These are phyloP conservation scores for Siniperca undulata DNA, from an alignment of 2,797 vertebrate genomes.

Conservation along the genomic window DNA sequence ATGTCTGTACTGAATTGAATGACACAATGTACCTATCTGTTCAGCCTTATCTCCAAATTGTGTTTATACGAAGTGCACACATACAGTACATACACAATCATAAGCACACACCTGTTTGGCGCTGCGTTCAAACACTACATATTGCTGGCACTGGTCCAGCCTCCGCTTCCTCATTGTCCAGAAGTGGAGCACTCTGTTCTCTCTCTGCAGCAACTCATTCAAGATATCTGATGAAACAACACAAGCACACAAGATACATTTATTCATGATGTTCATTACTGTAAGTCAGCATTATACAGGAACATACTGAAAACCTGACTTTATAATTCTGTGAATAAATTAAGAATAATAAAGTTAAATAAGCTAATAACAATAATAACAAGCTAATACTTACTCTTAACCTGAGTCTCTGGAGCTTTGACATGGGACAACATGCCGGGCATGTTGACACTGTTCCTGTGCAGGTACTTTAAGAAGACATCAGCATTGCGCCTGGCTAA, in stretches of 20 bases:
- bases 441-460: constrained; percentile 96
- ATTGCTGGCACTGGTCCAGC: constrained; percentile 97
- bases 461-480: constrained; percentile 95
- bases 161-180: constrained; percentile 98
- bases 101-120: constrained; percentile 92
- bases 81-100: neutral
- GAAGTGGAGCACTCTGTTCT: constrained; percentile 97
- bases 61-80: constrained; percentile 14
- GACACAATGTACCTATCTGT: neutral
- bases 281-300: neutral
- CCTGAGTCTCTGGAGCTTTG: constrained; percentile 95
- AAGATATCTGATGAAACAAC: constrained; percentile 89
- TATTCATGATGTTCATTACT: neutral
- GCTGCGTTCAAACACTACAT: constrained; percentile 97
- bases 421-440: constrained; percentile 94
- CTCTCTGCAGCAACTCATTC: constrained; percentile 97
- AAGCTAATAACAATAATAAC: neutral
- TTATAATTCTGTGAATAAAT: neutral
- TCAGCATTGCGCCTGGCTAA: constrained; percentile 93
- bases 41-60: neutral
- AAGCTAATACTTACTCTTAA: constrained; percentile 90
- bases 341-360: neutral
- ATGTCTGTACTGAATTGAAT: constrained; percentile 5
- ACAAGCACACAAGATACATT: constrained; percentile 8
- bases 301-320: neutral